phyloP scores from a whole-genome alignment of 2,888 invertebrate genomes.

The Drosophila stalkeri region DNA sequence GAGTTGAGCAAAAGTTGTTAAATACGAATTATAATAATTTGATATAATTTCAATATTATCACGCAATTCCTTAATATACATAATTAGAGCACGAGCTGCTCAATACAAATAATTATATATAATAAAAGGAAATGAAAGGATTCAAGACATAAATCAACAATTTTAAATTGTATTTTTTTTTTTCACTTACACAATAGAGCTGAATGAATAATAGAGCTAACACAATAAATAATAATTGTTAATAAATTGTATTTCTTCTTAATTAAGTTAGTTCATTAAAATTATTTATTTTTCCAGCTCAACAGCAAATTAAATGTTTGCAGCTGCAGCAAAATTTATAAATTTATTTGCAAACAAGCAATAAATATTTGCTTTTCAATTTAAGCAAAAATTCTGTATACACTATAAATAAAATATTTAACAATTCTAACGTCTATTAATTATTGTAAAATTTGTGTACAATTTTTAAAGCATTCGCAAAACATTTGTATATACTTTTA shows the following conservation, averaged over 20 bases:
- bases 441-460: too few relatives aligned
- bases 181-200: background rate
- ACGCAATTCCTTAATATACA: background rate
- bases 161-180: background rate
- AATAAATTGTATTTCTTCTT: too few relatives aligned
- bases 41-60: background rate
- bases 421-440: too few relatives aligned
- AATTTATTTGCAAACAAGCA: background rate
- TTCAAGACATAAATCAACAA: background rate
- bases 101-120: background rate
- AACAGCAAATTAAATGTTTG: background rate
- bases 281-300: background rate
- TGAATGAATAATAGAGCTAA: background rate
- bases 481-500: too few relatives aligned
- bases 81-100: background rate
- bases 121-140: background rate
- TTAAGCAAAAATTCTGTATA: too few relatives aligned
- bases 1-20: background rate
- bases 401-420: too few relatives aligned
- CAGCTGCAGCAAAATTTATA: background rate
- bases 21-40: background rate
- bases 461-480: too few relatives aligned
- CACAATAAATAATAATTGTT: background rate
- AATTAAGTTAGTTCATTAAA: slow-evolving; percentile 1
- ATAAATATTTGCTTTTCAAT: too few relatives aligned